Conservation (phyloP, 2,797 vertebrate genomes). For the Poliocrania exsul region DNA sequence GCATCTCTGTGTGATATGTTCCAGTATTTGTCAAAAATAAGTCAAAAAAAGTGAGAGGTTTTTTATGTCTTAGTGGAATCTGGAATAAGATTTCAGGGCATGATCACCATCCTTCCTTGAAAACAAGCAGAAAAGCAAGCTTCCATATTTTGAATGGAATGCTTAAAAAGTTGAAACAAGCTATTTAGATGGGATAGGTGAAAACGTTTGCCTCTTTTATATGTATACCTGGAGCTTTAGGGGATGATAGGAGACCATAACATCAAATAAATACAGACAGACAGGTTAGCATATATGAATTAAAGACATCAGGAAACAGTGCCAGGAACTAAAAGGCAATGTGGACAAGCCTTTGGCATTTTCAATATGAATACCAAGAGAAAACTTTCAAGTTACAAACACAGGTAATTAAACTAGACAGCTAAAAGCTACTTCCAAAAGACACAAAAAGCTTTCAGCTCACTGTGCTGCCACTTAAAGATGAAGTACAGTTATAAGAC, state of each 20-base stretch:
- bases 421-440: background rate
- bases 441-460: background rate
- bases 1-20: background rate
- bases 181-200: background rate
- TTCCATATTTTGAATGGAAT: background rate
- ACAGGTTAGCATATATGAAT: background rate
- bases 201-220: background rate
- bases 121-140: background rate
- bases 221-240: background rate
- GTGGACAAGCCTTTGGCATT: background rate
- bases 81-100: background rate
- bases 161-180: background rate
- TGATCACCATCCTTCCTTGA: background rate
- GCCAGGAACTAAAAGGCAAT: background rate
- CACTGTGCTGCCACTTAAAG: background rate
- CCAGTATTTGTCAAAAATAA: background rate
- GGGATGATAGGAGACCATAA: background rate
- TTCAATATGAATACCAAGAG: background rate
- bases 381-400: background rate
- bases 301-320: background rate
- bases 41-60: background rate
- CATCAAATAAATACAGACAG: background rate
- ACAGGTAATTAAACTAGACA: background rate
- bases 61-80: background rate
- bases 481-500: background rate